Percentiles rank a stretch among this genome's conserved stretches.
Evolutionary conservation across 1,140 invertebrate genomes (phyloP).

Genomic region (Lepidostoma basale): DNA sequence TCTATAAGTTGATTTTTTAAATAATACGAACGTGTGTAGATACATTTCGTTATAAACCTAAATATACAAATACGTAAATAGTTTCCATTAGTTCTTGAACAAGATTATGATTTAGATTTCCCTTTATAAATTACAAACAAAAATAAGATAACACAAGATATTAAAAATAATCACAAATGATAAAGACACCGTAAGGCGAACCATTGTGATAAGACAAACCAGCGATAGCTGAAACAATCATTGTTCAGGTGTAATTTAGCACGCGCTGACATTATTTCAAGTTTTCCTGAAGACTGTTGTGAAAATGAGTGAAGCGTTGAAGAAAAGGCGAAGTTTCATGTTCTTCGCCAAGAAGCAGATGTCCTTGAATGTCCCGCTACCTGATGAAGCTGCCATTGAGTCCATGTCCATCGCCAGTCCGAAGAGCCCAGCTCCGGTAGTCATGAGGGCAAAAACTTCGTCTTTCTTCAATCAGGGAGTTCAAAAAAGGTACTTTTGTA

Average conservation of each 20-base stretch:
- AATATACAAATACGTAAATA: too few relatives aligned
- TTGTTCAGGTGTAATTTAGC: not conserved
- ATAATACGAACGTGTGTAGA: too few relatives aligned
- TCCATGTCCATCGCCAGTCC: not conserved
- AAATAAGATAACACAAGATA: too few relatives aligned
- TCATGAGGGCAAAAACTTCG: constrained; percentile 22
- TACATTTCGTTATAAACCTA: too few relatives aligned
- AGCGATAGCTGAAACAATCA: too few relatives aligned
- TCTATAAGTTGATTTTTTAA: too few relatives aligned
- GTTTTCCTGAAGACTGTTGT: constrained; percentile 5
- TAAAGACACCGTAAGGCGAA: not conserved
- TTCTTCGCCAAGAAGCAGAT: constrained; percentile 29
- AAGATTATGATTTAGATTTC: too few relatives aligned
- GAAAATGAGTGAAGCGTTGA: constrained; percentile 15
- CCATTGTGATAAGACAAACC: not conserved
- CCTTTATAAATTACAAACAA: too few relatives aligned
- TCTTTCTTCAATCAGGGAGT: constrained; percentile 3
- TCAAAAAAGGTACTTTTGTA: constrained; percentile 13
- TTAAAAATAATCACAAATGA: not conserved
- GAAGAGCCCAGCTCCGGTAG: constrained; percentile 10
- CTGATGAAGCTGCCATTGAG: constrained; percentile 1
- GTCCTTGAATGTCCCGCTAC: not conserved
- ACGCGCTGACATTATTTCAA: not conserved
- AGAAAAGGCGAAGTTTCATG: constrained; percentile 24
- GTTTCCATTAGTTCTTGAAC: too few relatives aligned